Evolutionary conservation across 2,888 invertebrate genomes (phyloP).

Genomic region (Heliconius hortense): DNA sequence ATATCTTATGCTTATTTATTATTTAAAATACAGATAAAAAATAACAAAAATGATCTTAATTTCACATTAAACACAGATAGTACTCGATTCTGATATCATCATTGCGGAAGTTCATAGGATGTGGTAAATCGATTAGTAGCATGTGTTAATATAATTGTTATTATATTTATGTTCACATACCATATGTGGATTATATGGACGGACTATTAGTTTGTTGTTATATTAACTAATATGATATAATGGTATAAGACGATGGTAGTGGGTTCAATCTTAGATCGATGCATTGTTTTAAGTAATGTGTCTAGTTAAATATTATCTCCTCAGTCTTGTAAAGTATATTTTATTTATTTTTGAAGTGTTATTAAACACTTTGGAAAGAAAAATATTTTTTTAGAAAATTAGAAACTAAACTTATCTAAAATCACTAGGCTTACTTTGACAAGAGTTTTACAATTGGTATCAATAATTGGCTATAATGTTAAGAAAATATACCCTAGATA

Average conservation of each 20-base stretch:
- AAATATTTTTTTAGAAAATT: not conserved
- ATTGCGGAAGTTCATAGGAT: slow-evolving; percentile 27
- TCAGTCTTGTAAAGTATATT: not conserved
- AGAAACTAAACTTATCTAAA: not conserved
- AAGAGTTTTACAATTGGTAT: no score
- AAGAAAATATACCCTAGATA: not conserved
- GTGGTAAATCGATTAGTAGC: slow-evolving; percentile 28
- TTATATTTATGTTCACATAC: slow-evolving; percentile 23
- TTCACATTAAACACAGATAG: not conserved
- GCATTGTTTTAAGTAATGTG: not conserved
- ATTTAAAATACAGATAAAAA: not conserved
- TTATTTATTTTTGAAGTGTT: not conserved
- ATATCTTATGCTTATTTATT: not conserved
- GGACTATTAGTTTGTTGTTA: not conserved
- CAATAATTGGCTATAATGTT: no score
- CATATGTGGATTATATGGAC: slow-evolving; percentile 17
- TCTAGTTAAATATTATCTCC: not conserved
- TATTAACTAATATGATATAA: not conserved
- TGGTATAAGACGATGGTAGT: not conserved
- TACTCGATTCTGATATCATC: slow-evolving; percentile 18
- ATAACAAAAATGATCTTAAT: not conserved
- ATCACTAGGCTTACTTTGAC: no score
- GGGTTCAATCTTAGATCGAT: not conserved
- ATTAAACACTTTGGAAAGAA: not conserved
- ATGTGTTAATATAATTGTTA: slow-evolving; percentile 27